phyloP scores from a whole-genome alignment of 2,113 vertebrate genomes.

The Oreochromis spilurus region DNA sequence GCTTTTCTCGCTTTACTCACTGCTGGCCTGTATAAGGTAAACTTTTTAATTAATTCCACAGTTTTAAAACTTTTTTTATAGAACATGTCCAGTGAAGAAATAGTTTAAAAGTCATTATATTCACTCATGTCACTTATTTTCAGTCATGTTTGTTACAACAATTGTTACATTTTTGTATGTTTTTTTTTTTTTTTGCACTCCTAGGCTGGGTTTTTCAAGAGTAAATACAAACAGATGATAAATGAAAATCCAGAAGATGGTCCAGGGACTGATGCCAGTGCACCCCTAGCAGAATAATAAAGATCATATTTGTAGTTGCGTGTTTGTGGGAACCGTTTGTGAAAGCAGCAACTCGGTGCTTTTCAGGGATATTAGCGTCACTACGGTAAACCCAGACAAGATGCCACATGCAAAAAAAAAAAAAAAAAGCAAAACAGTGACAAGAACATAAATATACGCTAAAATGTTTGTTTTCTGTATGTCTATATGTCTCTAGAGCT shows the following conservation, averaged over 20 bases:
- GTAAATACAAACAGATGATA: constrained; percentile 58
- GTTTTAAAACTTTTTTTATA: not conserved
- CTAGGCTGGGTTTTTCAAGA: constrained; percentile 79
- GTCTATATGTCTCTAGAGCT: too few relatives aligned
- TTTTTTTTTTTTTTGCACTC: not conserved
- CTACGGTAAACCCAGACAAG: too few relatives aligned
- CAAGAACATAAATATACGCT: too few relatives aligned
- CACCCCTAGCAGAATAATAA: not conserved
- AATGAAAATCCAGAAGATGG: not conserved
- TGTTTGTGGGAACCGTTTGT: too few relatives aligned
- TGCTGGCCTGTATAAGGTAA: constrained; percentile 73
- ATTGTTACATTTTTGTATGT: not conserved
- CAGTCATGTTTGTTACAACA: not conserved
- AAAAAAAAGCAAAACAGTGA: too few relatives aligned
- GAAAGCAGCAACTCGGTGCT: too few relatives aligned
- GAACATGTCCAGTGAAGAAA: not conserved
- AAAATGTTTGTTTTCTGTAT: too few relatives aligned
- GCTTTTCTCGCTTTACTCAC: constrained; percentile 72
- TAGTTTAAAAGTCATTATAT: not conserved
- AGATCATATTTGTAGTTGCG: not conserved
- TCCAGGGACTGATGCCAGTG: not conserved
- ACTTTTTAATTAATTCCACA: not conserved
- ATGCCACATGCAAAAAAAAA: too few relatives aligned
- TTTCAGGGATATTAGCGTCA: too few relatives aligned
- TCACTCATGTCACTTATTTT: not conserved